phyloP scores from a whole-genome alignment of 2,888 invertebrate genomes.

The Drosophila helvetica region DNA sequence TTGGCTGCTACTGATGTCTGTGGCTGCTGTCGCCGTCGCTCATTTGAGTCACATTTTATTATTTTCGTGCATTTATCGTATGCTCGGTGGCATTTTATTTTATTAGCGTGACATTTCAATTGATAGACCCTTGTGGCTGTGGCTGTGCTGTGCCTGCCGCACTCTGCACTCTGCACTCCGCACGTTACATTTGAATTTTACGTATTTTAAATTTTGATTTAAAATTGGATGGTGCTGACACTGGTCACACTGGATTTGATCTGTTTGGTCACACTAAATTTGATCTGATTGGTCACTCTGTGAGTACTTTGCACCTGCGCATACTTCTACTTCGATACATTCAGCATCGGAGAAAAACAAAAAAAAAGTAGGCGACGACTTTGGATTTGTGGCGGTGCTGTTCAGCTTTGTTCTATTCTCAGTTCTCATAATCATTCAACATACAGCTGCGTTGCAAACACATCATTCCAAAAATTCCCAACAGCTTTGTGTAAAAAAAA shows the following conservation, averaged over 20 bases:
- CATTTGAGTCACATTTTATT: constrained; percentile 80
- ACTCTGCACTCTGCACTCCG: constrained; percentile 1
- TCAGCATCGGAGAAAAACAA: background rate
- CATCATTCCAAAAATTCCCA: no score
- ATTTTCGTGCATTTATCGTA: constrained; percentile 78
- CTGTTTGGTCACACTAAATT: background rate
- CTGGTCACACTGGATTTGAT: constrained; percentile 14
- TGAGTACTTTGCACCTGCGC: background rate
- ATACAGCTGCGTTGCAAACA: no score
- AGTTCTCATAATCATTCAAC: no score
- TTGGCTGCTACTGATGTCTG: constrained; percentile 21
- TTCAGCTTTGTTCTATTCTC: no score
- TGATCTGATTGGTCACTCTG: constrained; percentile 3
- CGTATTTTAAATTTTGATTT: background rate
- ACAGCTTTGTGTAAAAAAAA: no score
- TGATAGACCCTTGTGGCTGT: constrained; percentile 55
- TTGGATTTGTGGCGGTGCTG: no score
- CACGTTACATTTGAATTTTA: constrained; percentile 16
- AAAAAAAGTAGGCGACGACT: background rate
- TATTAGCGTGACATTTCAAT: constrained; percentile 78
- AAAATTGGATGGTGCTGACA: background rate
- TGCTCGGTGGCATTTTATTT: constrained; percentile 72
- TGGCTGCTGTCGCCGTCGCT: constrained; percentile 64
- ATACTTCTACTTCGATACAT: constrained; percentile 3
- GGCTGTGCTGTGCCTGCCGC: background rate